Evolutionary conservation across 2,797 vertebrate species (phyloP), one percentile per base, ranked within the genome.

Genomic region (Hyperoplus lanceolatus): DNA sequence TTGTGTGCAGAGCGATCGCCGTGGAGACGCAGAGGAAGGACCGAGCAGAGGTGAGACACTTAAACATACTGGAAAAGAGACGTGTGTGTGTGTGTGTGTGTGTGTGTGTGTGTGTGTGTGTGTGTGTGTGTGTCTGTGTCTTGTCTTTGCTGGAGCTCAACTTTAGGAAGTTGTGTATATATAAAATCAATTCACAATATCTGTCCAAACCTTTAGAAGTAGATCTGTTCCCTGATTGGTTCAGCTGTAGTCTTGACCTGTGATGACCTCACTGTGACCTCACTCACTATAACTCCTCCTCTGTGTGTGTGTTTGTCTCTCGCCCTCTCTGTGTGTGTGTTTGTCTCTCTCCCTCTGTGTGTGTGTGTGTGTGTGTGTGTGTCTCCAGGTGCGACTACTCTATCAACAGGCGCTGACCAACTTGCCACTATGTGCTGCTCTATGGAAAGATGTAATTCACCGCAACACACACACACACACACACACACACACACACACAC

Each of bases 361-460:
- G 94, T 64, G 38, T 65, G 13, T 65, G 94, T 90, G 56, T 18
- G 1, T 79, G 84, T 91, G 61, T 90, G 29, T 90, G 75, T 90
- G 90, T 65, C 92, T 95, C 94, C 50, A 99, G 98, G 97, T 98
- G 77, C 95, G 97, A 75, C 96, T 94, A 81, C 96, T 98, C 83
- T 97, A 97, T 92, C 96, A 97, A 88, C 97, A 97, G 92, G 97
- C 97, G 79, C 96, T 98, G 83, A 96, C 96, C 87, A 96, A 97
- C 94, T 96, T 99, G 87, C 97, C 97, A 59, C 96, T 99, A 88
- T 98, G 96, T 92, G 97, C 97, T 89, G 94, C 95, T 91, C 96
- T 99, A 79, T 99, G 98, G 98, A 99, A 96, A 97, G 96, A 99
- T 97, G 98, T 99, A 98, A 99, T 96, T 93, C 4, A 92, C 94